phyloP scores from a whole-genome alignment of 2,888 invertebrate genomes.

The Ophonus ardosiacus region DNA sequence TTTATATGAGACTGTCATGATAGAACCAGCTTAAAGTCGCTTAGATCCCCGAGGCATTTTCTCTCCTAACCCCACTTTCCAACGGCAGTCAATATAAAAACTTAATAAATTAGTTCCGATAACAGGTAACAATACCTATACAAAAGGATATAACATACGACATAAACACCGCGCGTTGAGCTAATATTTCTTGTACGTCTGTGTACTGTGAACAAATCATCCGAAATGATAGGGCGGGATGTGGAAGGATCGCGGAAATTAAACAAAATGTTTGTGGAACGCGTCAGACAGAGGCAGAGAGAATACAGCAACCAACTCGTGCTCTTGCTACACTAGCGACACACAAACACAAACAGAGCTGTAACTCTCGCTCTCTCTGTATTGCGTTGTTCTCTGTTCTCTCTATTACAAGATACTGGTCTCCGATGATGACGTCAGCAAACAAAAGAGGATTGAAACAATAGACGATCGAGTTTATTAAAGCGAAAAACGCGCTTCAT shows the following conservation, averaged over 20 bases:
- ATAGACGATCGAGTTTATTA: constrained; percentile 35
- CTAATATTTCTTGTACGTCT: constrained; percentile 3
- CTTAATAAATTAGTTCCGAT: not conserved
- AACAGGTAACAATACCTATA: not conserved
- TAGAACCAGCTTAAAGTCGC: no score
- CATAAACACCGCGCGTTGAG: not conserved
- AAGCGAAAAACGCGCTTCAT: constrained; percentile 3
- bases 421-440: constrained; percentile 27
- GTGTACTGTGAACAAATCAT: constrained; percentile 16
- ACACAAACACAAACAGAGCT: not conserved
- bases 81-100: not conserved
- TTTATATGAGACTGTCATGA: no score
- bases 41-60: no score
- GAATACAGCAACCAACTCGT: not conserved
- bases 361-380: not conserved
- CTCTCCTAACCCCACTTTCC: not conserved
- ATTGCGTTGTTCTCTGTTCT: not conserved
- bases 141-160: not conserved
- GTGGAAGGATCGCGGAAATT: constrained; percentile 40
- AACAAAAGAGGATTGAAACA: constrained; percentile 40
- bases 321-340: not conserved
- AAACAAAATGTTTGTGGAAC: constrained; percentile 40
- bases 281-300: not conserved
- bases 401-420: constrained; percentile 17
- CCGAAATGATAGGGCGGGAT: constrained; percentile 9